Evolutionary conservation across 2,888 invertebrate genomes (phyloP).

Genomic region (Malthinus seriepunctatus): DNA sequence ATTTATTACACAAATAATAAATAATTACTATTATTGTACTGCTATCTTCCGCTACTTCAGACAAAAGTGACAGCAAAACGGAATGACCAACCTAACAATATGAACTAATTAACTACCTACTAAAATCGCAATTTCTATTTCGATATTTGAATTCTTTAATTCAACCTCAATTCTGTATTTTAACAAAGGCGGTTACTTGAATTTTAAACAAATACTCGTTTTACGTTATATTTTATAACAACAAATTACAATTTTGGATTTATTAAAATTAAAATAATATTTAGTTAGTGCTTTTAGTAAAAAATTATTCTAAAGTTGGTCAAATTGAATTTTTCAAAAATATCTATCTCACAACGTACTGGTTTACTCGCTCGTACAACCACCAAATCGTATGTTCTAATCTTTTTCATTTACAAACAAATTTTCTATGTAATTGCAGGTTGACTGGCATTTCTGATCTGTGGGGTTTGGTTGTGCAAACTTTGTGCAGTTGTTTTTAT

Average conservation of each 20-base stretch:
- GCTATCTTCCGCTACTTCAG: conserved; percentile 9
- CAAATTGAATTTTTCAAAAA: too few species aligned
- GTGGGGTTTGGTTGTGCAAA: conserved; percentile 11
- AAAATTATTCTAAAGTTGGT: too few species aligned
- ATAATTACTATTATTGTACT: conserved; percentile 14
- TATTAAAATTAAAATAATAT: too few species aligned
- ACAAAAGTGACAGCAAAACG: conserved; percentile 17
- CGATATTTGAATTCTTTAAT: too few species aligned
- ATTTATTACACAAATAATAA: conserved; percentile 18
- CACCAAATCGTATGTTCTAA: not conserved
- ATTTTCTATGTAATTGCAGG: not conserved
- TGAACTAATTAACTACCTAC: not conserved
- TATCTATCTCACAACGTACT: too few species aligned
- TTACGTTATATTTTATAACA: too few species aligned
- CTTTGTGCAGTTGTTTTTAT: conserved; percentile 21
- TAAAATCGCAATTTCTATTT: too few species aligned
- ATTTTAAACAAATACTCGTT: too few species aligned
- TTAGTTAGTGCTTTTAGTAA: too few species aligned
- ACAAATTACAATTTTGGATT: too few species aligned
- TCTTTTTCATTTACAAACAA: not conserved
- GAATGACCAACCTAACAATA: conserved; percentile 7
- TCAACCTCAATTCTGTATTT: too few species aligned
- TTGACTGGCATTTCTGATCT: conserved; percentile 1
- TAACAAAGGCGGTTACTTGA: too few species aligned
- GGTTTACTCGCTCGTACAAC: not conserved